Evolutionary conservation across 2,113 vertebrate genomes (phyloP).

Genomic region (Peucedramus taeniatus): DNA sequence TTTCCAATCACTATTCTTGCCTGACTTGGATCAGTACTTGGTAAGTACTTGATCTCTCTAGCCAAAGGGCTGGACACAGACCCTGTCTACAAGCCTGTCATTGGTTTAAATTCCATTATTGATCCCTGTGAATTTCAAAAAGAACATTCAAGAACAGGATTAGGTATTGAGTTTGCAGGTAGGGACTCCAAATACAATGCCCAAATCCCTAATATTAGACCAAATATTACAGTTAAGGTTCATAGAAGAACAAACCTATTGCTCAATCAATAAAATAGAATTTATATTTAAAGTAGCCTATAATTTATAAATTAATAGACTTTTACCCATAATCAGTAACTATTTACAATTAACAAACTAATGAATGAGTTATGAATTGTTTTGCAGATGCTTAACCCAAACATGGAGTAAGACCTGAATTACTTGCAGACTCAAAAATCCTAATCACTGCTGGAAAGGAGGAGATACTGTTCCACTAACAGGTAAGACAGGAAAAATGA

Average conservation of each 20-base stretch:
- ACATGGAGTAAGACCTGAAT: background rate
- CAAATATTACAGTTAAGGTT: conserved; percentile 7
- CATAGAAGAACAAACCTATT: background rate
- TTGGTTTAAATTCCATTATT: background rate
- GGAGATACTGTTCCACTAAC: background rate
- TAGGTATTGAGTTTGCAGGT: background rate
- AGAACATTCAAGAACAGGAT: background rate
- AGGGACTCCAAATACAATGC: background rate
- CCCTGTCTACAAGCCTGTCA: background rate
- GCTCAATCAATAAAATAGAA: background rate
- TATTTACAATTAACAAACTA: background rate
- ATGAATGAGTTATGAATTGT: background rate
- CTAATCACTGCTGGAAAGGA: background rate
- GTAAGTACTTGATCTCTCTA: background rate
- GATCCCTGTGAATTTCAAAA: background rate
- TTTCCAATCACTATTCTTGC: background rate
- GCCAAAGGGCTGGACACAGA: background rate
- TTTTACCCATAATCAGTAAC: background rate
- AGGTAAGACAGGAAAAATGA: background rate
- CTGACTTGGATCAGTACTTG: background rate
- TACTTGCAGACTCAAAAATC: background rate
- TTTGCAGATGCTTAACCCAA: background rate
- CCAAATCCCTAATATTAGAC: background rate
- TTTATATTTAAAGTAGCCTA: background rate
- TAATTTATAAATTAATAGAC: background rate